Evolutionary conservation across 2,888 invertebrate genomes (phyloP).

Genomic region (Trachelus stipa): DNA sequence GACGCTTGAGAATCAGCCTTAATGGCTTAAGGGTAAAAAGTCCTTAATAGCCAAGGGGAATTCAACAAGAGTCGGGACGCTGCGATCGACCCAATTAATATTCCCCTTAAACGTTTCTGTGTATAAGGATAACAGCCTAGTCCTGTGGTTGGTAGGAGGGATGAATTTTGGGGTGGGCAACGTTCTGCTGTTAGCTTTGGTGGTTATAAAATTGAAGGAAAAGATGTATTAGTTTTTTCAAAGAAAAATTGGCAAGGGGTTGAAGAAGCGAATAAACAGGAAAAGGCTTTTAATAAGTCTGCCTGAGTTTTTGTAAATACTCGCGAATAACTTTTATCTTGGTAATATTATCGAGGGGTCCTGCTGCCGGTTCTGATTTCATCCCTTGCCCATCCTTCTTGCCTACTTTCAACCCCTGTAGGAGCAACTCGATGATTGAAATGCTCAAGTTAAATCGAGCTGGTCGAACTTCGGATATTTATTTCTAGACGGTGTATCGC

Average conservation of each 20-base stretch:
- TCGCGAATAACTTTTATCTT: neutral
- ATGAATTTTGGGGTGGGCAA: neutral
- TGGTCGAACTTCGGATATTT: neutral
- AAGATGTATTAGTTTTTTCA: neutral
- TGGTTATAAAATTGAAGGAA: neutral
- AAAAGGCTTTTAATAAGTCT: slow-evolving; percentile 44
- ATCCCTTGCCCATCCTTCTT: neutral
- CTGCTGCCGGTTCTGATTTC: neutral
- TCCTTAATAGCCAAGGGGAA: slow-evolving; percentile 6
- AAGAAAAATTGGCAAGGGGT: neutral
- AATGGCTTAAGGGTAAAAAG: slow-evolving; percentile 4
- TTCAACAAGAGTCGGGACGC: neutral
- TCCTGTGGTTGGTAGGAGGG: neutral
- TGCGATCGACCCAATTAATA: slow-evolving; percentile 10
- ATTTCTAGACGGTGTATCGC: neutral
- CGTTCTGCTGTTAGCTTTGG: neutral
- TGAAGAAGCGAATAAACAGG: slow-evolving; percentile 16
- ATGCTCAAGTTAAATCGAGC: neutral
- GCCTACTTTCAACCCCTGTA: neutral
- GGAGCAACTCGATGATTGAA: neutral
- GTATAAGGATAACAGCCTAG: neutral
- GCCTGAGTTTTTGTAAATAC: neutral
- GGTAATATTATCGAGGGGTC: slow-evolving; percentile 1
- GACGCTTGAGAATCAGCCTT: slow-evolving; percentile 1
- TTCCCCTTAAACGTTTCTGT: slow-evolving; percentile 4